Base-by-base conservation (phyloP, 2,888 invertebrate genomes). In the Ariolimax columbianus region DNA sequence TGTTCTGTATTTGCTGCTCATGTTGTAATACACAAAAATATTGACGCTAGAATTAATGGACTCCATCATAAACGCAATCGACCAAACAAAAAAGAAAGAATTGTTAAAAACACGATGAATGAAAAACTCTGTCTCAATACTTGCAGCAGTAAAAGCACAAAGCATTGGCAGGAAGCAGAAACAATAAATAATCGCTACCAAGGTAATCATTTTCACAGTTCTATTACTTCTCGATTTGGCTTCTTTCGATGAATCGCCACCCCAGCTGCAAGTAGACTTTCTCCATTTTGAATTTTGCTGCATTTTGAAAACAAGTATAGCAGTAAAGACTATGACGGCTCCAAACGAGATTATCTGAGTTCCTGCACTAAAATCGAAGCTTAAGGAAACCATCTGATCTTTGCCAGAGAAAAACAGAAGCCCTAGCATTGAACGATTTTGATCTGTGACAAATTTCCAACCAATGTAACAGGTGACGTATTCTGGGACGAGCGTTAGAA, bases 21-120 rank as follows among this genome's bases (percentile, higher is more conserved):
- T 82, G n/a, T 47, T 75, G 59, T 82, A 82, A 36, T 82, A 73
- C 1, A 73, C 59, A 63, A 82, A 82, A 72, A 82, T 73, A 59
- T 82, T 82, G 73, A 59, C 63, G 73, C 66, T 73, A 3, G 82
- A 82, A 38, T 82, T 82, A 17, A 82, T 19, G 3, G 73, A 51
- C n/a, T 82, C 73, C 4, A 82, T 17, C n/a, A 82, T 6, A 38
- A 72, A 82, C 0, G 40, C 82, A n/a, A 82, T 59, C 7, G 82
- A 81, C 73, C 82, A 73, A 23, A 19, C 36, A 19, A 51, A 7
- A 55, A 73, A 82, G 63, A 82, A 82, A 0, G 73, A 17, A n/a
- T 82, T 82, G 23, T 63, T n/a, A 14, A 40, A 82, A 0, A 23
- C 7, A 1, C 82, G 73, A 30, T 59, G 30, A 9, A 73, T 33